Evolutionary conservation across 2,113 vertebrate species (phyloP).

Genomic region (Reinhardtius hippoglossoides): DNA sequence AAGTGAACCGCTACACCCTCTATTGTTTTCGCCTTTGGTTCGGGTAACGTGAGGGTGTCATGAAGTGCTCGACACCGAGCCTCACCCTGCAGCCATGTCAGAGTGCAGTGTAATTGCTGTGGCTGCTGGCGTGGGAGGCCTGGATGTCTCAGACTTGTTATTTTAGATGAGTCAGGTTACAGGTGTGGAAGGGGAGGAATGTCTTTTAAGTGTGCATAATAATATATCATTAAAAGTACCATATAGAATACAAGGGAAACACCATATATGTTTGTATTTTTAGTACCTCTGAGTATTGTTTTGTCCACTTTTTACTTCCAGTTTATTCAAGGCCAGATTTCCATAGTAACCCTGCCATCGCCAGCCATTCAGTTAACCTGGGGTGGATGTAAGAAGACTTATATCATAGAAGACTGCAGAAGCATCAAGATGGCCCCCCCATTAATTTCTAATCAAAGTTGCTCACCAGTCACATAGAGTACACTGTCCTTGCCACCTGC

Average conservation of each 20-base stretch:
- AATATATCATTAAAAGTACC: constrained; percentile 14
- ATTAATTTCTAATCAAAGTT: not conserved
- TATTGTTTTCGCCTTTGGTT: constrained; percentile 53
- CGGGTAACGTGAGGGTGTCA: constrained; percentile 62
- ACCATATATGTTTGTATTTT: not conserved
- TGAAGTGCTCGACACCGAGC: constrained; percentile 50
- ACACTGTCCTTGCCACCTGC: no score
- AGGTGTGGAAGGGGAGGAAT: constrained; percentile 57
- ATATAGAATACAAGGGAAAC: not conserved
- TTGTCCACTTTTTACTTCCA: no score
- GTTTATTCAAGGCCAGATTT: not conserved
- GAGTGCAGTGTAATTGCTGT: constrained; percentile 59
- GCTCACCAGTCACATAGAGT: not conserved
- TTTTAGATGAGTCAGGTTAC: constrained; percentile 69
- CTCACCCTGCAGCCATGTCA: constrained; percentile 62
- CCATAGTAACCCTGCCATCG: not conserved
- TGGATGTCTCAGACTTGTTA: constrained; percentile 52
- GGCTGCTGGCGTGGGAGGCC: constrained; percentile 59
- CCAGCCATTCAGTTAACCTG: not conserved
- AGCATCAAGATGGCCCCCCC: not conserved
- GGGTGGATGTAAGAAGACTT: not conserved
- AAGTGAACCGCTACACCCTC: constrained; percentile 52
- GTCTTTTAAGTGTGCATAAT: constrained; percentile 11
- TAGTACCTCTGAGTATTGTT: no score
- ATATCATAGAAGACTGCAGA: not conserved